Base-by-base conservation (phyloP, 2,797 vertebrate genomes). In the Leontopithecus rosalia region DNA sequence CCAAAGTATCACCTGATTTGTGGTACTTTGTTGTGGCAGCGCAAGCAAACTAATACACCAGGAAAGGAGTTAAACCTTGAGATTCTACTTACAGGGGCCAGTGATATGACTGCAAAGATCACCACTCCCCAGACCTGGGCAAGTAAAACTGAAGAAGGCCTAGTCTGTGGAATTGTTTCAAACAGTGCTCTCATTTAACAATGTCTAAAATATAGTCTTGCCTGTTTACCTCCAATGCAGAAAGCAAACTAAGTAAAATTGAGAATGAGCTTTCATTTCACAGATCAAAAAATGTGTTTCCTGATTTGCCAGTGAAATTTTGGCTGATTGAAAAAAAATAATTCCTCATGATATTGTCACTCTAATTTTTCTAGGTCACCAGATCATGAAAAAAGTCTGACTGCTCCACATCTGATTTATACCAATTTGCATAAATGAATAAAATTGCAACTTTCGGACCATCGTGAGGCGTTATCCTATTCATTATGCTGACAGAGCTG, bases 391-490 rank as follows among this genome's bases (percentile, higher is more conserved):
- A 55, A 90, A 13, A 67, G 13, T 46, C 36, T 89, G 55, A 36
- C 26, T 61, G 80, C 87, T 39, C 97, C 76, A 86, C 3, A 84
- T 8, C 50, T 83, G 52, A 89, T 87, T 76, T 72, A 88, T 20
- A 39, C 22, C 3, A 43, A 85, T 94, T 95, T 97, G 36, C 80
- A 81, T 90, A 93, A 88, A 61, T 11, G n/a, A 96, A 93, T 92
- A 73, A 88, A 87, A 67, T 86, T 67, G 22, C 50, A 91, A 33
- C 13, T 87, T 52, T 28, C 15, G 64, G 26, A 24, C 77, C 41
- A 28, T 75, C 19, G 4, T 85, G 76, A 88, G 57, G 72, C 36
- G 24, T 91, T 76, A 57, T 28, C 55, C 9, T 58, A 28, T 79
- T 89, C 30, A 55, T 93, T 91, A 91, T 41, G 24, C 39, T 79